Percentiles rank a stretch among this genome's conserved stretches.
Conservation (phyloP, 1,140 invertebrate genomes). For the Battus philenor region DNA sequence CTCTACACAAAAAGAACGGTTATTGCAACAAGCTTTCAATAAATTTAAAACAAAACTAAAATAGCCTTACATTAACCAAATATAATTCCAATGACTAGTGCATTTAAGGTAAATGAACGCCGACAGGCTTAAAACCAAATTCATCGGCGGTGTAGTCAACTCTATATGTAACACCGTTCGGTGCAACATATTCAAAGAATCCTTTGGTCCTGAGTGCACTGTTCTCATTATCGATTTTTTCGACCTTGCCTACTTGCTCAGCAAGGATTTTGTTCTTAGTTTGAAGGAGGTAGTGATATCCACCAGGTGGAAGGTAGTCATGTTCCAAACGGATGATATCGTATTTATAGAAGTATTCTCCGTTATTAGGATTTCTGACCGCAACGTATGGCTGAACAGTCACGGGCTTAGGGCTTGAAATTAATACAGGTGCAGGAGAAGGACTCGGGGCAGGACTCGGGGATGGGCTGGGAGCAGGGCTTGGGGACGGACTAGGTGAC, state of each 20-base stretch:
- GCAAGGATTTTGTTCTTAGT: slow-evolving; percentile 13
- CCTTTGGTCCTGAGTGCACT: slow-evolving; percentile 3
- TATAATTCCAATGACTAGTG: slow-evolving; percentile 5
- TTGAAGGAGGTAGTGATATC: slow-evolving; percentile 12
- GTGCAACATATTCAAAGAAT: slow-evolving; percentile 9
- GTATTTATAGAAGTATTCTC: slow-evolving; percentile 5
- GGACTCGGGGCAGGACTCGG: slow-evolving; percentile 5
- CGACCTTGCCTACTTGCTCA: slow-evolving; percentile 7
- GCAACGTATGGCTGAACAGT: neutral
- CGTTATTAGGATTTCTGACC: neutral
- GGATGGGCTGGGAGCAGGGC: neutral
- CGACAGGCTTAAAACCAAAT: slow-evolving; percentile 3
- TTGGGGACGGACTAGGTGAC: neutral
- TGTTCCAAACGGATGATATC: slow-evolving; percentile 9
- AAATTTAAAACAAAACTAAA: slow-evolving; percentile 5
- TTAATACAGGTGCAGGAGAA: slow-evolving; percentile 20
- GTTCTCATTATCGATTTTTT: slow-evolving; percentile 4
- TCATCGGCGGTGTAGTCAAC: slow-evolving; percentile 12
- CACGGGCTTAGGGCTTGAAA: slow-evolving; percentile 37
- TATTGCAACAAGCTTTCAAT: slow-evolving; percentile 8
- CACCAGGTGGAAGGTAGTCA: slow-evolving; percentile 9
- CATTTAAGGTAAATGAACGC: slow-evolving; percentile 12
- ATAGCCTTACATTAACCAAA: slow-evolving; percentile 4
- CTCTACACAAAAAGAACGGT: slow-evolving; percentile 1
- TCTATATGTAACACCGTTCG: slow-evolving; percentile 13